Base-by-base conservation (phyloP, 2,888 invertebrate species). In the Tenthredo mesomela region DNA sequence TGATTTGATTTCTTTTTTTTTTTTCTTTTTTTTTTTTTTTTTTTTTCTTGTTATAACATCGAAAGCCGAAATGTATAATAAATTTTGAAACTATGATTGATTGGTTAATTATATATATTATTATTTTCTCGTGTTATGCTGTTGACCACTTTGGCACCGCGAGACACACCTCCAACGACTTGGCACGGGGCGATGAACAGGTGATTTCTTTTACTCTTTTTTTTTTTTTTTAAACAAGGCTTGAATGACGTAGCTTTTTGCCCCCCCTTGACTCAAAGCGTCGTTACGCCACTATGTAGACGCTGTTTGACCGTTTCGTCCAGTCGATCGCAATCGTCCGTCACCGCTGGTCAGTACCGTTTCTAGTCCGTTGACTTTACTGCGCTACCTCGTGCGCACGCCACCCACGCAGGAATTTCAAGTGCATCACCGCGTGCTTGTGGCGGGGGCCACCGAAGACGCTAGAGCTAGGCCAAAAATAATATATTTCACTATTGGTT, bases 291-390 rank as follows among this genome's bases (percentile, higher is more conserved):
- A 82, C 54, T n/a, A 37, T 47, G 82, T 85, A 40, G 84, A 40
- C 47, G 84, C 43, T 67, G 50, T 15, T 29, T 54, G 54, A 54
- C 18, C n/a, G n/a, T 40, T 40, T 65, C 43, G 70, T 85, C 40
- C 80, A 58, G 65, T 71, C 84, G 84, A 85, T 82, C 18, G 67
- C 84, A 61, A 85, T 78, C 84, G 84, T 40, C 65, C 84, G 77
- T 18, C 65, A 50, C 33, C 21, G 65, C 58, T 50, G 78, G 61
- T 84, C 84, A 80, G 84, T 80, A 29, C 29, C 54, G 43, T 21
- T 29, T 25, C 29, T 61, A 82, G 82, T 82, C 33, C 82, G 67
- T 82, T 82, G 82, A 82, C 82, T 82, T 82, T 33, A 10, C 25
- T 40, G 21, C 37, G 12, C 37, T 67, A 18, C 67, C 29, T 47